Percentiles rank a stretch among this genome's conserved stretches.
Conservation (phyloP, 1,140 invertebrate species). For the Lordiphosa collinella region DNA sequence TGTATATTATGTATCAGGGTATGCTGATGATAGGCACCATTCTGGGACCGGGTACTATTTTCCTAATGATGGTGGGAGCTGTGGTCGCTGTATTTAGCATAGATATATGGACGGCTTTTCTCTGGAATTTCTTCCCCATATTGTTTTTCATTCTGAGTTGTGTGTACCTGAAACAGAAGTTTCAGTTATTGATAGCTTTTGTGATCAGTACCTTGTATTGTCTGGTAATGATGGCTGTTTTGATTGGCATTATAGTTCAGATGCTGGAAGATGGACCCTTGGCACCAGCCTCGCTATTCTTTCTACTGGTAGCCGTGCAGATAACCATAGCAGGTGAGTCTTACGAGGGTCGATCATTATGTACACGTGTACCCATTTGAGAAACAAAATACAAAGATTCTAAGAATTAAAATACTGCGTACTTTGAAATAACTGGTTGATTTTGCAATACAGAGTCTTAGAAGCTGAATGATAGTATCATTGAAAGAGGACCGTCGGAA, state of each 20-base stretch:
- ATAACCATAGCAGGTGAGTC: conserved; percentile 83
- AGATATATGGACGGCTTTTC: conserved; percentile 88
- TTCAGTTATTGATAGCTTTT: conserved; percentile 87
- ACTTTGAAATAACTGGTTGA: too few relatives aligned
- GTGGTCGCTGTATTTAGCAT: conserved; percentile 90
- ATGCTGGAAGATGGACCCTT: conserved; percentile 88
- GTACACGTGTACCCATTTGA: too few relatives aligned
- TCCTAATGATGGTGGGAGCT: conserved; percentile 94
- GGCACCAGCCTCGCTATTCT: conserved; percentile 90
- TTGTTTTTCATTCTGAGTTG: conserved; percentile 88
- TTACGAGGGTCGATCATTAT: too few relatives aligned
- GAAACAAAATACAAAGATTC: too few relatives aligned
- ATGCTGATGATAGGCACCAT: conserved; percentile 81
- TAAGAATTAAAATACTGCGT: too few relatives aligned
- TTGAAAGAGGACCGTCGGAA: too few relatives aligned
- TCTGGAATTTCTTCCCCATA: conserved; percentile 89
- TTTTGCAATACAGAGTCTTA: too few relatives aligned
- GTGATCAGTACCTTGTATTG: conserved; percentile 90
- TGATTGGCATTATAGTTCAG: conserved; percentile 92
- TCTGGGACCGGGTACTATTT: conserved; percentile 86
- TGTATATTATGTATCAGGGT: conserved; percentile 92
- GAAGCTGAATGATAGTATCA: too few relatives aligned
- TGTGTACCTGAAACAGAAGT: conserved; percentile 86
- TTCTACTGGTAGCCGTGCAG: conserved; percentile 83
- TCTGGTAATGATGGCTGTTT: conserved; percentile 95